Conservation (phyloP, 2,797 vertebrate species). For the Lates japonicus region DNA sequence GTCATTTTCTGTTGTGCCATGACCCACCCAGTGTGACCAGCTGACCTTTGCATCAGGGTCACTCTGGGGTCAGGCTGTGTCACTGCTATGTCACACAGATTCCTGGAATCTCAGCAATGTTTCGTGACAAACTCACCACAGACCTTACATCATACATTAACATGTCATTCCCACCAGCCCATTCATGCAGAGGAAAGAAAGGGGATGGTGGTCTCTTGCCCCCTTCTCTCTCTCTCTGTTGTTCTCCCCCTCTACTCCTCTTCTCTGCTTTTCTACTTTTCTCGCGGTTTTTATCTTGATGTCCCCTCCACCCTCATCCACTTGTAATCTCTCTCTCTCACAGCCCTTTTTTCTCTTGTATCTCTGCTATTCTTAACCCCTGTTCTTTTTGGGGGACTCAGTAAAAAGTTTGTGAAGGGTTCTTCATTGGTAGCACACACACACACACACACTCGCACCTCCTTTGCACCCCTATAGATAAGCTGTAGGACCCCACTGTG, state of each 20-base stretch:
- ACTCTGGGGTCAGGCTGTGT: conserved; percentile 42
- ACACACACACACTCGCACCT: conserved; percentile 13
- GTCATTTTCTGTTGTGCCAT: conserved; percentile 1
- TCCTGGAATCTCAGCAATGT: conserved; percentile 65
- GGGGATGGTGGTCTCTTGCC: conserved; percentile 21
- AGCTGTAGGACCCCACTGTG: conserved; percentile 55
- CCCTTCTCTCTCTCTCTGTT: background rate
- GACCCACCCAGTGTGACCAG: conserved; percentile 4
- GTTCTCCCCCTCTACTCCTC: conserved; percentile 1
- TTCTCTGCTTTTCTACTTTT: background rate
- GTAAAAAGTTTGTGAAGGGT: conserved; percentile 53
- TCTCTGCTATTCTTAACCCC: conserved; percentile 48
- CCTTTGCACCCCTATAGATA: conserved; percentile 56
- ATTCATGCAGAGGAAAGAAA: conserved; percentile 56
- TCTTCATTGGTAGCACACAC: conserved; percentile 21
- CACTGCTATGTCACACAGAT: conserved; percentile 61
- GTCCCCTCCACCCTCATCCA: conserved; percentile 23
- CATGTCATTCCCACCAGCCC: conserved; percentile 57
- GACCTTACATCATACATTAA: conserved; percentile 60
- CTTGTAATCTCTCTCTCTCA: conserved; percentile 45
- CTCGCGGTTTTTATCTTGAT: conserved; percentile 19
- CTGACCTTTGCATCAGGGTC: conserved; percentile 46
- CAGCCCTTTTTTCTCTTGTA: background rate
- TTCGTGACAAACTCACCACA: conserved; percentile 52
- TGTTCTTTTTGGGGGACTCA: conserved; percentile 48